Percentiles rank a stretch among this genome's conserved stretches.
These are phyloP conservation scores for Epinephelus malabaricus DNA, from an alignment of 2,797 vertebrate genomes.

Conservation along the genomic window DNA sequence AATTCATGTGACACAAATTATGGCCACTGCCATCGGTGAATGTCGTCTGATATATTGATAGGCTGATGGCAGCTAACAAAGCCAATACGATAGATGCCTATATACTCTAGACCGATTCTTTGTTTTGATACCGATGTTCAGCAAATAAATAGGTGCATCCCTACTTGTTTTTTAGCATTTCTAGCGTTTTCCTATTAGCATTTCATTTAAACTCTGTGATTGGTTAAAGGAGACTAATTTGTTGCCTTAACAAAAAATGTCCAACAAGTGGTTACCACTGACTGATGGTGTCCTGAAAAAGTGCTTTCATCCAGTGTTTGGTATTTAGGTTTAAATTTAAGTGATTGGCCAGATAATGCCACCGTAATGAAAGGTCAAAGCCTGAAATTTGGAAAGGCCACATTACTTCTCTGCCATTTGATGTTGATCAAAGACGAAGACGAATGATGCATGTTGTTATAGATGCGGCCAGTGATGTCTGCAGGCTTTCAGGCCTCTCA, in stretches of 20 bases:
- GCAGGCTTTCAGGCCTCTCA: constrained; percentile 11
- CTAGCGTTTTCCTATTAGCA: background rate
- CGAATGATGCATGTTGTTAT: background rate
- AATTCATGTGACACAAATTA: no score
- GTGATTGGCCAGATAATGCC: constrained; percentile 4
- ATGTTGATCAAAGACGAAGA: constrained; percentile 16
- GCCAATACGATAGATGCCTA: no score
- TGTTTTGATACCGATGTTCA: no score
- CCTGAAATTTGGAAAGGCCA: constrained; percentile 32
- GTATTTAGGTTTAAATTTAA: constrained; percentile 10
- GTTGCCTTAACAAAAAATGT: background rate
- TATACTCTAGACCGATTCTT: no score
- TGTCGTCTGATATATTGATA: no score
- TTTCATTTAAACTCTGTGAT: background rate
- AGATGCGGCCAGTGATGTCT: background rate
- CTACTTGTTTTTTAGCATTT: no score
- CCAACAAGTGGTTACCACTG: background rate
- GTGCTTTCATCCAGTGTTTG: background rate
- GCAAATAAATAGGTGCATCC: no score
- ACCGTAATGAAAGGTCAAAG: constrained; percentile 33
- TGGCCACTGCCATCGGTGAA: no score
- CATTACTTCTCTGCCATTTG: constrained; percentile 4
- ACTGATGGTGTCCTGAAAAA: background rate
- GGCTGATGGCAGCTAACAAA: no score
- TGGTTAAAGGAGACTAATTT: constrained; percentile 3